phyloP scores from a whole-genome alignment of 2,797 vertebrate genomes.

The Propithecus perrieri region DNA sequence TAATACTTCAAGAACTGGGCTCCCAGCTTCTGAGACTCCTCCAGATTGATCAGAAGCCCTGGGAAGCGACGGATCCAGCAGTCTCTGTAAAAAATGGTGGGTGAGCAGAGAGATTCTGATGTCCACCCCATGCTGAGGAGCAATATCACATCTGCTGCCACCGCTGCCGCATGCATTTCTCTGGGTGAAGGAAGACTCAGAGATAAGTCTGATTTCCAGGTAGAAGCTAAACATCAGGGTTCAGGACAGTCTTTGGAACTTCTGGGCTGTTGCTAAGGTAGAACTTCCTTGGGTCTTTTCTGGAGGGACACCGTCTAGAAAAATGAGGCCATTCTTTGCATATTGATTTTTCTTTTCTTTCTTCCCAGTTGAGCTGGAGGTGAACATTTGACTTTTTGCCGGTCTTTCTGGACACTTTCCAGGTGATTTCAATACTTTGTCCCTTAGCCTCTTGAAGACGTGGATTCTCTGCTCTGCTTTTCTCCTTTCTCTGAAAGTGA shows the following conservation, averaged over 20 bases:
- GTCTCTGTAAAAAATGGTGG: conserved; percentile 91
- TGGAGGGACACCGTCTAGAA: conserved; percentile 40
- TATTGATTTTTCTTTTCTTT: background rate
- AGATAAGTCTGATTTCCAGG: background rate
- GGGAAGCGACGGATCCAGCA: conserved; percentile 97
- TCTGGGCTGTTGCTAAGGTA: background rate
- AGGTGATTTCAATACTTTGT: background rate
- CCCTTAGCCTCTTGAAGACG: background rate
- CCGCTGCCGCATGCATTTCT: conserved; percentile 87
- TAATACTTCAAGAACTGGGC: conserved; percentile 90
- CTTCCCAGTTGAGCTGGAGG: background rate
- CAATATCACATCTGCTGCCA: conserved; percentile 79
- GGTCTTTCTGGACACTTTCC: background rate
- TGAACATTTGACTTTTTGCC: background rate
- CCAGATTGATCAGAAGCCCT: conserved; percentile 89
- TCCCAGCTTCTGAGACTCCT: conserved; percentile 91
- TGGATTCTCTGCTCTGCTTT: conserved; percentile 5
- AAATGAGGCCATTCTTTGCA: conserved; percentile 14
- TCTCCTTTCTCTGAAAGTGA: conserved; percentile 32
- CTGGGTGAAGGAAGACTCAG: background rate
- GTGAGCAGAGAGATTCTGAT: conserved; percentile 88
- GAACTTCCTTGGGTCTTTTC: background rate
- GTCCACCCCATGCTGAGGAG: conserved; percentile 82
- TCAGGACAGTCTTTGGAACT: background rate
- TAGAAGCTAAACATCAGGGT: background rate